Percentiles rank a stretch among this genome's conserved stretches.
phyloP scores from a whole-genome alignment of 2,888 invertebrate species.

The Polyommatus iphigenia region DNA sequence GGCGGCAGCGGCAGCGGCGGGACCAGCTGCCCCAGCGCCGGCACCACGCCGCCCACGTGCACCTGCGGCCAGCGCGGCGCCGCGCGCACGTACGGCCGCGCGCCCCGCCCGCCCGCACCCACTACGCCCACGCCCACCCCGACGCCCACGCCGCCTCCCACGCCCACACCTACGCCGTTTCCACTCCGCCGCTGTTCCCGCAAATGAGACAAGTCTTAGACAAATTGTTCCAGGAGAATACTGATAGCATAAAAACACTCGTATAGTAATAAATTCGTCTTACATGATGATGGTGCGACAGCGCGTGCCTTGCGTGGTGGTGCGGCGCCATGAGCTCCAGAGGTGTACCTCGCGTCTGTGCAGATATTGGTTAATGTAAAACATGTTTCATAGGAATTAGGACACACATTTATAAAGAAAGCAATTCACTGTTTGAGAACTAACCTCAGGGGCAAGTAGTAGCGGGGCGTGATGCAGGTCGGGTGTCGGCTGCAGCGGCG shows the following conservation, averaged over 20 bases:
- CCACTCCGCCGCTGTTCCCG: slow-evolving; percentile 52
- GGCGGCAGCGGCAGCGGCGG: slow-evolving; percentile 63
- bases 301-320: slow-evolving; percentile 65
- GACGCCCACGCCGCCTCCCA: slow-evolving; percentile 46
- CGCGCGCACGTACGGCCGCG: slow-evolving; percentile 78
- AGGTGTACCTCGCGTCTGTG: slow-evolving; percentile 63
- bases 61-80: slow-evolving; percentile 82
- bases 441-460: slow-evolving; percentile 64
- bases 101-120: slow-evolving; percentile 51
- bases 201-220: not conserved
- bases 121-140: slow-evolving; percentile 53
- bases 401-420: not conserved
- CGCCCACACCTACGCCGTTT: slow-evolving; percentile 48
- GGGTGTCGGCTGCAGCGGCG: slow-evolving; percentile 58
- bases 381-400: not conserved
- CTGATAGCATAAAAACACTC: not conserved
- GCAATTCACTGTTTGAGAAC: not conserved
- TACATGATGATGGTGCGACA: slow-evolving; percentile 64
- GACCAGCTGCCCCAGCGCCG: slow-evolving; percentile 63
- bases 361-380: not conserved
- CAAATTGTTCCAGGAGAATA: not conserved
- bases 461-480: slow-evolving; percentile 67
- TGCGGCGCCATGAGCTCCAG: slow-evolving; percentile 69
- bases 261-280: slow-evolving; percentile 42
- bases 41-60: slow-evolving; percentile 53